phyloP scores from a whole-genome alignment of 1,140 invertebrate genomes.

The Drosophila watanabei region DNA sequence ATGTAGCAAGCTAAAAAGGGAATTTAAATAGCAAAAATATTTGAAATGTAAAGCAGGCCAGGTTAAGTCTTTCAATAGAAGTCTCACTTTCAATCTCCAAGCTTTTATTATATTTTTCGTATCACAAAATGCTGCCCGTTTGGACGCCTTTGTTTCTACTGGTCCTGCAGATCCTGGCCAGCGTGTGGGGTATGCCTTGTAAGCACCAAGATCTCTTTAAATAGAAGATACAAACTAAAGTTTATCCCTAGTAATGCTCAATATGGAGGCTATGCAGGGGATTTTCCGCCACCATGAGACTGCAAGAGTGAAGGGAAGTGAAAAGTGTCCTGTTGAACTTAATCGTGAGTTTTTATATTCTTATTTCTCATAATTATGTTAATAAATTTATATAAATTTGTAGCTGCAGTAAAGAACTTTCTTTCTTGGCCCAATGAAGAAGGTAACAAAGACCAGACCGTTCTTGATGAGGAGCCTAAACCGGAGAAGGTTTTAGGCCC shows the following conservation, averaged over 20 bases:
- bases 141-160: conserved; percentile 24
- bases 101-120: neutral
- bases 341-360: neutral
- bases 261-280: neutral
- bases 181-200: conserved; percentile 40
- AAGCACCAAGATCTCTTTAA: neutral
- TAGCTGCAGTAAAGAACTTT: conserved; percentile 1
- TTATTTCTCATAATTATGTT: too few species aligned
- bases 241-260: neutral
- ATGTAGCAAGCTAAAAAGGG: neutral
- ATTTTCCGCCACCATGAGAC: neutral
- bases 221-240: neutral
- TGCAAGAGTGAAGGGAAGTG: too few species aligned
- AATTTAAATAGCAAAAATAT: neutral
- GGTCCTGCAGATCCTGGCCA: conserved; percentile 7
- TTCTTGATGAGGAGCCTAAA: neutral
- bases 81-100: neutral
- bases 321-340: neutral
- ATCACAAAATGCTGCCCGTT: neutral
- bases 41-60: neutral
- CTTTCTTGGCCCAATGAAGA: conserved; percentile 8
- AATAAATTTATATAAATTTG: neutral
- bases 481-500: neutral
- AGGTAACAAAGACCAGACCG: neutral
- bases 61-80: neutral